Conservation (phyloP, 1,140 invertebrate species). For the Zaprionus capensis region DNA sequence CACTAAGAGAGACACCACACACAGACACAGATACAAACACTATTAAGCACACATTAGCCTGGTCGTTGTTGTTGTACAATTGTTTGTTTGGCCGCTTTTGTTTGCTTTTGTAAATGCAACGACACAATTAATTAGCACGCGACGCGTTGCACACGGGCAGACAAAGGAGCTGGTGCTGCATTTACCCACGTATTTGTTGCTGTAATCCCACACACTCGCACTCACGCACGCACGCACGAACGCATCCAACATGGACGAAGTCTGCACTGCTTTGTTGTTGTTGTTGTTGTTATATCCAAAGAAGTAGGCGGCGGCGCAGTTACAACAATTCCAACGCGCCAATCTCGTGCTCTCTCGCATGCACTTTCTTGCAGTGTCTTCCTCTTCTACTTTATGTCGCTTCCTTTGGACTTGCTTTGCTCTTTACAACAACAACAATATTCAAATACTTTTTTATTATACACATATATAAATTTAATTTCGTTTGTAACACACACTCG, state of each 20-base stretch:
- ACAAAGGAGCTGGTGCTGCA: conserved; percentile 37
- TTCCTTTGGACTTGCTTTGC: conserved; percentile 15
- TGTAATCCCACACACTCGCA: conserved; percentile 38
- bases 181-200: conserved; percentile 22
- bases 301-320: conserved; percentile 47
- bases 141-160: conserved; percentile 12
- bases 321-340: conserved; percentile 33
- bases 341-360: conserved; percentile 7
- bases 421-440: conserved; percentile 16
- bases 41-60: conserved; percentile 70
- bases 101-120: conserved; percentile 49
- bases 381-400: conserved; percentile 29
- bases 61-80: conserved; percentile 21
- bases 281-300: conserved; percentile 41
- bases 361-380: conserved; percentile 8
- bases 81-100: conserved; percentile 41
- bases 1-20: conserved; percentile 45
- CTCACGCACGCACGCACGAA: conserved; percentile 16
- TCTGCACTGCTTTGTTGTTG: conserved; percentile 13
- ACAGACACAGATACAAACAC: conserved; percentile 46
- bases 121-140: conserved; percentile 54
- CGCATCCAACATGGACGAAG: conserved; percentile 17
- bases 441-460: conserved; percentile 32
- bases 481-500: conserved; percentile 12
- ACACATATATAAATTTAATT: conserved; percentile 1